Base-by-base conservation (phyloP, 2,113 vertebrate species). In the Penelope pileata region DNA sequence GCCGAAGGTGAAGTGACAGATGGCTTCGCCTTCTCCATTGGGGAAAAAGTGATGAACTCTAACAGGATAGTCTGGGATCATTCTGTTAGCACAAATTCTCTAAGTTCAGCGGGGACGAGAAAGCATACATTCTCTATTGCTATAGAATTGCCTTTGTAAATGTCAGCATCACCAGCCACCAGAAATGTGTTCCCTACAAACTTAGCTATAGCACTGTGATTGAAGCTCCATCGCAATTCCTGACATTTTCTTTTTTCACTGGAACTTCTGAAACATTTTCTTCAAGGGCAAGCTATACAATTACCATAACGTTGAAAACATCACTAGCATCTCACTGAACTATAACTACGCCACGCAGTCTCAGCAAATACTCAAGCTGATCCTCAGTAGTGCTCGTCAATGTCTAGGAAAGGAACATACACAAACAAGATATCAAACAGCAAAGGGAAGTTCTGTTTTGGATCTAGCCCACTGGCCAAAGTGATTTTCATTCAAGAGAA, bases 1-100 rank as follows among this genome's bases (percentile, higher is more conserved):
- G 16, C 51, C 38, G 62, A 69, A 86, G 63, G 66, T 59, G 83
- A 89, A 58, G 43, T 50, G 63, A 84, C 81, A 90, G 86, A 72
- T 38, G 90, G 69, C 45, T 83, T 50, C 94, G 78, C 32, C 70
- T 83, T 94, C 87, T 95, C 63, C 69, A 67, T 74, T 47, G 93
- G 72, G 83, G 40, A 88, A 53, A 96, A 91, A 86, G 64, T 88
- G 82, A 97, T 87, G 59, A 97, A 95, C 72, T 58, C 85, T 29
- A 80, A 81, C 86, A 82, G 36, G 73, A 83, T 95, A 85, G 79
- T 93, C 81, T 84, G 77, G 88, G 83, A 94, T 96, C 54, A 54
- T 82, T 86, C 64, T 43, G 26, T 54, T 83, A 73, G 38, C n/a
- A 74, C 19, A 75, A 90, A 68, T 63, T 88, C 21, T 91, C 56